Conservation (phyloP, 1,140 invertebrate genomes). For the Anthonomus grandis region DNA sequence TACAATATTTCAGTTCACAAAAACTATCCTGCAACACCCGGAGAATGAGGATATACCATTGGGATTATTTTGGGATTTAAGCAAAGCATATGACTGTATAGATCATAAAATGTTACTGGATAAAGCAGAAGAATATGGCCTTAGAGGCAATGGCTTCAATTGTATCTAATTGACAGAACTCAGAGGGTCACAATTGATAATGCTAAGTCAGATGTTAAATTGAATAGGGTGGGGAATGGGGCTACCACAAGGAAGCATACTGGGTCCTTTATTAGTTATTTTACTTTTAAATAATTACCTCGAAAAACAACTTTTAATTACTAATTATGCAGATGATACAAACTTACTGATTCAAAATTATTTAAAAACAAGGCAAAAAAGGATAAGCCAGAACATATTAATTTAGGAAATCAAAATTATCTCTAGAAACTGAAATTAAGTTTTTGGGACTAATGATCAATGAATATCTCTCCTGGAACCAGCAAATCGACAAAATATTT, state of each 20-base stretch:
- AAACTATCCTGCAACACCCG: neutral
- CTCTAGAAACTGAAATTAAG: neutral
- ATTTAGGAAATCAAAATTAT: neutral
- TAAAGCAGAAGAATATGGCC: neutral
- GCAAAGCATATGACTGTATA: no score
- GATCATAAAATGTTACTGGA: neutral
- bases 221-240: neutral
- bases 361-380: neutral
- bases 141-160: neutral
- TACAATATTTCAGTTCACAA: neutral
- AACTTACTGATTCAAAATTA: neutral
- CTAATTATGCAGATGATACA: neutral
- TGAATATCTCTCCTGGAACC: neutral
- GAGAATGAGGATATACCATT: neutral
- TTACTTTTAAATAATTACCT: neutral
- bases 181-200: neutral
- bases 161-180: neutral
- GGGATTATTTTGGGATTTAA: no score
- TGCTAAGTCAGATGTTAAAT: neutral
- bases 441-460: neutral
- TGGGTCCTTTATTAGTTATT: no score
- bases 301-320: neutral
- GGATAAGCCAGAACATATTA: neutral
- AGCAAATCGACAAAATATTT: neutral
- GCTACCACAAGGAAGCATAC: neutral